A percentile compares a stretch with the other conserved stretches of the same genome.
These are phyloP conservation scores for Rambutsinella grinnellia DNA, from an alignment of 2,888 invertebrate species.

Conservation along the genomic window DNA sequence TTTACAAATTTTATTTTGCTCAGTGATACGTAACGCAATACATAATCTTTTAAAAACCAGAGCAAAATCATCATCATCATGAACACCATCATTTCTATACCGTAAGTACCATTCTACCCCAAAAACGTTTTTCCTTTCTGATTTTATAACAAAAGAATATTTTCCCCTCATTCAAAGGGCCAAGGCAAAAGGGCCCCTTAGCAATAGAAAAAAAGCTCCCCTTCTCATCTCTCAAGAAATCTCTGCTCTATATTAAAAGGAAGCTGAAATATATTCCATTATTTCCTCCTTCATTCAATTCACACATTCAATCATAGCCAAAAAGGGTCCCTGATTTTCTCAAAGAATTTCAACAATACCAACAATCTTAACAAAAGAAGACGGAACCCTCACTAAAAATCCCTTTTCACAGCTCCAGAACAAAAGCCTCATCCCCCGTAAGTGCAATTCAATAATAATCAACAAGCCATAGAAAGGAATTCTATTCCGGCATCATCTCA, in stretches of 20 bases:
- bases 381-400: conserved; percentile 14
- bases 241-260: conserved; percentile 37
- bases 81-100: neutral
- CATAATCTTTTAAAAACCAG: conserved; percentile 43
- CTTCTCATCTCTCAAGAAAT: conserved; percentile 7
- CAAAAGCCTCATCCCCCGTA: conserved; percentile 33
- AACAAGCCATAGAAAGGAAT: conserved; percentile 24
- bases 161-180: neutral
- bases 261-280: conserved; percentile 36
- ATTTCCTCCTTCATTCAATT: conserved; percentile 30
- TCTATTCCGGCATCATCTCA: conserved; percentile 25
- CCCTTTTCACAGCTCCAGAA: conserved; percentile 40
- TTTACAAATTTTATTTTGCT: conserved; percentile 46
- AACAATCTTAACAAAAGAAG: conserved; percentile 26
- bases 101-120: neutral
- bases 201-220: neutral
- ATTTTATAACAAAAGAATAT: neutral
- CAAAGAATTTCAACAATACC: conserved; percentile 23
- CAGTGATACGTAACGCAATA: conserved; percentile 48
- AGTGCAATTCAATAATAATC: conserved; percentile 35
- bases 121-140: neutral
- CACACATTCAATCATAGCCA: conserved; percentile 36
- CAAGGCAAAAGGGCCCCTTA: neutral
- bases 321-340: conserved; percentile 30
- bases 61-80: conserved; percentile 13